Conservation (phyloP, 2,888 invertebrate species). For the Epinotia brunnichana region DNA sequence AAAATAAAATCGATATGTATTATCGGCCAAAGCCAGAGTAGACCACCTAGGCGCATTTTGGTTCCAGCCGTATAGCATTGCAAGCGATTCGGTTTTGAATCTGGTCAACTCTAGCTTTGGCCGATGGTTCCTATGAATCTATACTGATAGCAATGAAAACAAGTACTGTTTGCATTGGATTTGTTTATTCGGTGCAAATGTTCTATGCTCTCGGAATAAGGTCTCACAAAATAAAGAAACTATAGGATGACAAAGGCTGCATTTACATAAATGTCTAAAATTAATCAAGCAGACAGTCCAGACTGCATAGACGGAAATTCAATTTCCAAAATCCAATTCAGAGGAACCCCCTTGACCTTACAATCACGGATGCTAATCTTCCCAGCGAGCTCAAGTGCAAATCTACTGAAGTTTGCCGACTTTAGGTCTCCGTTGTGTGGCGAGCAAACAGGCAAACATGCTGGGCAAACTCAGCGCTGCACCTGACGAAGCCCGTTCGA, state of each 20-base stretch:
- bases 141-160: not conserved
- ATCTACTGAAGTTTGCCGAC: conserved; percentile 64
- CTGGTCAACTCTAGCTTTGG: no score
- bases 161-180: no score
- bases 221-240: not conserved
- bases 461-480: conserved; percentile 62
- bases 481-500: conserved; percentile 64
- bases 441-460: conserved; percentile 67
- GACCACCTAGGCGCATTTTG: no score
- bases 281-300: conserved; percentile 23
- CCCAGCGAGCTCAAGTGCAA: conserved; percentile 57
- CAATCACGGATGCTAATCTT: conserved; percentile 70
- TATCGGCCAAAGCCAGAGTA: no score
- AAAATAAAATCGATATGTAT: not conserved
- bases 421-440: conserved; percentile 62
- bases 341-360: conserved; percentile 59
- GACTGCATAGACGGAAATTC: conserved; percentile 31
- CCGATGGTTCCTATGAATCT: no score
- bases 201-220: not conserved
- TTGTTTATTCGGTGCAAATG: no score
- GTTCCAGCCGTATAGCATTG: no score
- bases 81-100: no score
- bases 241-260: not conserved
- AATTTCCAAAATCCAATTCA: conserved; percentile 51
- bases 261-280: conserved; percentile 9